A percentile compares a stretch with the other conserved stretches of the same genome.
Conservation (phyloP, 2,113 vertebrate genomes). For the Monarcha castaneiventris region DNA sequence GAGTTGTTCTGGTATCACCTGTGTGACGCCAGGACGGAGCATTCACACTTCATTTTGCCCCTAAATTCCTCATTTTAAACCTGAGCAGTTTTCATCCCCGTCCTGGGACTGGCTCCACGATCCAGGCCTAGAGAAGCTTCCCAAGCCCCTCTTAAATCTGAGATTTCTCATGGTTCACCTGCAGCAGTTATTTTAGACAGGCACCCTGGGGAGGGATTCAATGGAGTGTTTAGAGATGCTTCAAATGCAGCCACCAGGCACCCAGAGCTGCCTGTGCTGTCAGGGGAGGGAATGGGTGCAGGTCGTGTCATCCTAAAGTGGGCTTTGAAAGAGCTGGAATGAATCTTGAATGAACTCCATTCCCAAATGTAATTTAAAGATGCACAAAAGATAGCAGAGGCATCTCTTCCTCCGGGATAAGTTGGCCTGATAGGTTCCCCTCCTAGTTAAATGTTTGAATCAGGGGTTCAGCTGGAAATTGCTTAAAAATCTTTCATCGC, state of each 20-base stretch:
- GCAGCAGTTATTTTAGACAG: neutral
- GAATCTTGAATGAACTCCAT: neutral
- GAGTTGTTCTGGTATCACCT: neutral
- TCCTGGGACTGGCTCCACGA: neutral
- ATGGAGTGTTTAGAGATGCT: neutral
- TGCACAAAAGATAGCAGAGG: neutral
- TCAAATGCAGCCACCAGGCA: neutral
- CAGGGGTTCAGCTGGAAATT: neutral
- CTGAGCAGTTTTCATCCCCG: neutral
- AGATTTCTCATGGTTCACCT: neutral
- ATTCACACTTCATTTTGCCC: neutral
- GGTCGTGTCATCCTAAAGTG: neutral
- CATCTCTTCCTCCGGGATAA: neutral
- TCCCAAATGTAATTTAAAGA: slow-evolving; percentile 30
- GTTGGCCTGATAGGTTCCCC: neutral
- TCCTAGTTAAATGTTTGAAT: neutral
- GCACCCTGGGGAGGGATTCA: neutral
- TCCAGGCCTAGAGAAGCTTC: neutral
- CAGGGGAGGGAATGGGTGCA: neutral
- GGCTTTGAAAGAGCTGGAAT: neutral
- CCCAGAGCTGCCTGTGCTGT: neutral
- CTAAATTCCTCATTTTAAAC: neutral
- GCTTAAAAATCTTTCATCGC: neutral
- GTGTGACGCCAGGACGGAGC: neutral
- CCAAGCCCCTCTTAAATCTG: neutral